Evolutionary conservation across 92 coral and sea anemone species (phyloP), one percentile per base, ranked within the genome.

Genomic region (Epizoanthus stellaris): DNA sequence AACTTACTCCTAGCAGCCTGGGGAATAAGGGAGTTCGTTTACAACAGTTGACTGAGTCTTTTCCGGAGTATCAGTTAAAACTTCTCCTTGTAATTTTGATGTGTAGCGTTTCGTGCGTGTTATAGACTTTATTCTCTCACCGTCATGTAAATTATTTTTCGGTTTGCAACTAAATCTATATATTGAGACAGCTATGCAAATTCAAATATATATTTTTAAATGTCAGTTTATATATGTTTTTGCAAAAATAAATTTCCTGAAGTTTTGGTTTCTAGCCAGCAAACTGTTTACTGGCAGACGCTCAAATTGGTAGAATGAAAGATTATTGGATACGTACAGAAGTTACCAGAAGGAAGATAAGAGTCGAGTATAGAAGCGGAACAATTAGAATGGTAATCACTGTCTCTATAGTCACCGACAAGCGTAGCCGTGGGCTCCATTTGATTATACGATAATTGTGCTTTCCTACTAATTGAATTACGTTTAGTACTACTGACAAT

Each of bases 361-460:
- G 70, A 61, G n/a, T n/a, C n/a, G n/a, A n/a, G 39, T 14, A 11
- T 3, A 49, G 47, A 20, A 52, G 13, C 58, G 82, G 57, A 43
- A 34, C 70, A 5, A 60, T 77, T 61, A 6, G 12, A 38, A 4
- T 34, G 25, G 13, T 40, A 47, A 77, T 76, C 82, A 60, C 69
- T 62, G 6, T 30, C 36, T 1, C 52, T 13, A 20, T 42, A 61
- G 71, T 61, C 82, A 61, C 82, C 82, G 25, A 3, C n/a, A n/a
- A 57, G 60, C 40, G 70, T 77, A 8, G 70, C 68, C 70, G 17
- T 10, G 12, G 68, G 82, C 82, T 20, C 2, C 4, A 77, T 40
- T 57, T 74, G 15, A 74, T 74, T 54, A 77, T 77, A 62, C 64
- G 70, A 40, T 47, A 77, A 62, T 77, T 77, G 39, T 36, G 23